A percentile compares a stretch with the other conserved stretches of the same genome.
Conservation (phyloP, 2,888 invertebrate genomes). For the Ochropleura plecta region DNA sequence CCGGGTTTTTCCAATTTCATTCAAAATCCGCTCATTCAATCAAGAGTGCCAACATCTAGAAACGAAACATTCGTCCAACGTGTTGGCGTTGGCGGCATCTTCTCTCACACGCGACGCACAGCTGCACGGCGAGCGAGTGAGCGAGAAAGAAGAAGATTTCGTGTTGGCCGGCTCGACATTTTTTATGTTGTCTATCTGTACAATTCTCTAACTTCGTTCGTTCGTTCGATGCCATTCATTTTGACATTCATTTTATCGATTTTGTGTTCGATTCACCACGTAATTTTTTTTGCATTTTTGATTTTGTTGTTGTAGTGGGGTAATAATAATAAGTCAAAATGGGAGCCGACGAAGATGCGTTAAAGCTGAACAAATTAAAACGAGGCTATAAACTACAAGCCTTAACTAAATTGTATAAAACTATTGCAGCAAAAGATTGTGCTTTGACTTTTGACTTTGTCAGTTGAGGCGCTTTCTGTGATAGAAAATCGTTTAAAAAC, state of each 20-base stretch:
- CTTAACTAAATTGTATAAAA: not conserved
- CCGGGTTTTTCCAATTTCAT: too few relatives aligned
- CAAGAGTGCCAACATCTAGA: not conserved
- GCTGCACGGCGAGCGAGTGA: not conserved
- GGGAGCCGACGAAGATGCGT: too few relatives aligned
- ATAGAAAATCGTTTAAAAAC: not conserved
- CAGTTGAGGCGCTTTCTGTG: not conserved
- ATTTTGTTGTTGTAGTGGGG: too few relatives aligned
- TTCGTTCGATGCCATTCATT: not conserved
- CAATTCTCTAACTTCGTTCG: not conserved
- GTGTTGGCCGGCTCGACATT: not conserved
- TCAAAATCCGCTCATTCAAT: not conserved
- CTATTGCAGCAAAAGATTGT: not conserved
- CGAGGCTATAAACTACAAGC: not conserved
- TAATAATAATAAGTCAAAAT: too few relatives aligned
- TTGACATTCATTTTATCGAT: not conserved
- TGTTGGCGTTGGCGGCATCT: not conserved
- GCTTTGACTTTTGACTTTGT: not conserved
- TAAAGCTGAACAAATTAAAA: not conserved
- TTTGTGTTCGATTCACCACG: not conserved
- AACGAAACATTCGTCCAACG: not conserved
- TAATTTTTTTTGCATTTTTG: too few relatives aligned
- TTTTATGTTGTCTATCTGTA: not conserved
- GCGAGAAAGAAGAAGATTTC: not conserved
- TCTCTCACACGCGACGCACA: not conserved